Percentiles rank a stretch among this genome's conserved stretches.
phyloP scores from a whole-genome alignment of 1,140 invertebrate species.

The Parapsyche elsis region DNA sequence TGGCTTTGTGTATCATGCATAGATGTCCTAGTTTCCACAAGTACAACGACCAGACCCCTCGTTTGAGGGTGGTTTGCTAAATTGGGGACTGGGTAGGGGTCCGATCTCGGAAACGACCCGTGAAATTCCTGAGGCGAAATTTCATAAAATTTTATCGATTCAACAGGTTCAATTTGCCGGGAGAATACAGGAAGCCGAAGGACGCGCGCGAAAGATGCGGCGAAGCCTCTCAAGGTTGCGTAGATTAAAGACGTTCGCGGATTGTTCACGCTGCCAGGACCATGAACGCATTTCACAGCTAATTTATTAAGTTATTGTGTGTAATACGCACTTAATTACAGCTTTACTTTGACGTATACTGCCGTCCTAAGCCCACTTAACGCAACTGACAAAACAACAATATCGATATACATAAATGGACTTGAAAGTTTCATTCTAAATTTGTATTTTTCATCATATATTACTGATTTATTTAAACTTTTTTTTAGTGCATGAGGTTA shows the following conservation, averaged over 20 bases:
- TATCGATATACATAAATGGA: no score
- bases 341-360: no score
- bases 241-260: slow-evolving; percentile 30
- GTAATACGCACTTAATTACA: no score
- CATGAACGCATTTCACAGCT: background rate
- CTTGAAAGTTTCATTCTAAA: no score
- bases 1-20: background rate
- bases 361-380: no score
- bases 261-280: background rate
- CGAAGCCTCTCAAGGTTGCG: slow-evolving; percentile 32
- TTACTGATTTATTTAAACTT: no score
- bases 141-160: slow-evolving; percentile 47
- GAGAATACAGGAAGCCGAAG: slow-evolving; percentile 40
- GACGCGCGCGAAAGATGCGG: slow-evolving; percentile 34
- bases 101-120: slow-evolving; percentile 24
- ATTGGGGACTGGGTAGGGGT: background rate
- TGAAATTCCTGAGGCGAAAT: slow-evolving; percentile 36
- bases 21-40: background rate
- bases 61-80: no score
- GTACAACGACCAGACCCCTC: background rate
- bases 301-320: no score
- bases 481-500: no score
- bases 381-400: no score
- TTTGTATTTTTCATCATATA: no score
- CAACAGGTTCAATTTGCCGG: slow-evolving; percentile 47